phyloP scores from a whole-genome alignment of 2,797 vertebrate genomes.

The Otus scops region DNA sequence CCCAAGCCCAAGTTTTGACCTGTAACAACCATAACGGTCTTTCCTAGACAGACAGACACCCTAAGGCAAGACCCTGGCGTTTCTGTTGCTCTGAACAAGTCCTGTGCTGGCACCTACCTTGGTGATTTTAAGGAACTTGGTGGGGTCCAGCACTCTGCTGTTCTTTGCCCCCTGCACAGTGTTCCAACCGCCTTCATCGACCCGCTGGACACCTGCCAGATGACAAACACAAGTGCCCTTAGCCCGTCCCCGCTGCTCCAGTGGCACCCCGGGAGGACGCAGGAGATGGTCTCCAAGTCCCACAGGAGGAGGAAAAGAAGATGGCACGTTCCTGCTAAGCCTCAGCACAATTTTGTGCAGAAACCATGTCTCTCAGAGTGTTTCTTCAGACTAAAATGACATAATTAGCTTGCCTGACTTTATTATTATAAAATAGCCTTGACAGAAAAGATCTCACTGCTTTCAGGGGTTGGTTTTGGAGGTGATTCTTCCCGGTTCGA shows the following conservation, averaged over 20 bases:
- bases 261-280: accelerated
- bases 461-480: not conserved
- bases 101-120: slow-evolving; percentile 81
- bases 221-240: not conserved
- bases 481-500: not conserved
- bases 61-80: accelerated
- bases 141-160: slow-evolving; percentile 94
- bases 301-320: not conserved
- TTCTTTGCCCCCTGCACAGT: slow-evolving; percentile 96
- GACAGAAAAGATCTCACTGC: not conserved
- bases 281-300: not conserved
- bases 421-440: not conserved
- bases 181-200: slow-evolving; percentile 94
- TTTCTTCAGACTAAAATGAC: not conserved
- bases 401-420: not conserved
- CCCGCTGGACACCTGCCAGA: slow-evolving; percentile 77
- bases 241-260: not conserved
- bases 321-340: not conserved
- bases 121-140: slow-evolving; percentile 98
- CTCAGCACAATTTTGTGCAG: not conserved
- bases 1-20: not conserved
- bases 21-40: accelerated
- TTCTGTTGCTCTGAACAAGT: not conserved
- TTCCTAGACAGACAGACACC: not conserved
- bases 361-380: accelerated